These are phyloP conservation scores for Ramphastos sulfuratus DNA, from an alignment of 2,113 vertebrate genomes.

Conservation along the genomic window DNA sequence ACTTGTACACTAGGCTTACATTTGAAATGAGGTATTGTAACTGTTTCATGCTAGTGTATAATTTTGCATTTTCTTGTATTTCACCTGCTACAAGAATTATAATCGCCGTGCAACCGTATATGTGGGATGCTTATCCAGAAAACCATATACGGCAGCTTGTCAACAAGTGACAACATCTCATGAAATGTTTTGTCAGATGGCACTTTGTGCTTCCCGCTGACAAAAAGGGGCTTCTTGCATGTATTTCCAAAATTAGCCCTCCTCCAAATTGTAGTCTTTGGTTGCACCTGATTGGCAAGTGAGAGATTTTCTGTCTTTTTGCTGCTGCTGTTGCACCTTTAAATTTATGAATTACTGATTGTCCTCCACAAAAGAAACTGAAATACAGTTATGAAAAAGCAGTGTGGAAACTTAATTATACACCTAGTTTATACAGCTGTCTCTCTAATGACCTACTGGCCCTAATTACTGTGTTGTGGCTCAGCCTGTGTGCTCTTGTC, in stretches of 20 bases:
- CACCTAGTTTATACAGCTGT: constrained; percentile 78
- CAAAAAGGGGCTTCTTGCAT: background rate
- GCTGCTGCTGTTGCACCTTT: constrained; percentile 33
- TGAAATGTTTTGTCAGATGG: background rate
- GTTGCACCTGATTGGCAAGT: constrained; percentile 41
- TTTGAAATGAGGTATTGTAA: constrained; percentile 50
- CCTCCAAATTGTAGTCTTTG: constrained; percentile 4
- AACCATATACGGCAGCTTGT: constrained; percentile 6
- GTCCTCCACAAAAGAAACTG: constrained; percentile 59
- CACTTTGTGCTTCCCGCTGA: constrained; percentile 10
- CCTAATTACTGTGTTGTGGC: constrained; percentile 71
- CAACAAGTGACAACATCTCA: background rate
- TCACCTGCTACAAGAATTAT: constrained; percentile 47
- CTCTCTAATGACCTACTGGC: constrained; percentile 74
- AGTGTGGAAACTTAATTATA: constrained; percentile 76
- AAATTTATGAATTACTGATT: constrained; percentile 36
- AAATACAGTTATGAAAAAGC: constrained; percentile 64
- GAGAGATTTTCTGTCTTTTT: constrained; percentile 13
- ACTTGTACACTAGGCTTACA: constrained; percentile 29
- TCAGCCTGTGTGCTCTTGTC: constrained; percentile 62
- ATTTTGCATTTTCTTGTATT: constrained; percentile 57
- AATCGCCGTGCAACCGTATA: background rate
- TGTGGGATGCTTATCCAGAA: background rate
- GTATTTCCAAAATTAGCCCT: constrained; percentile 18
- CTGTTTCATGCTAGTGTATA: constrained; percentile 64